Percentiles rank a stretch among this genome's conserved stretches.
Conservation (phyloP, 2,113 vertebrate species). For the Geothlypis trichas region DNA sequence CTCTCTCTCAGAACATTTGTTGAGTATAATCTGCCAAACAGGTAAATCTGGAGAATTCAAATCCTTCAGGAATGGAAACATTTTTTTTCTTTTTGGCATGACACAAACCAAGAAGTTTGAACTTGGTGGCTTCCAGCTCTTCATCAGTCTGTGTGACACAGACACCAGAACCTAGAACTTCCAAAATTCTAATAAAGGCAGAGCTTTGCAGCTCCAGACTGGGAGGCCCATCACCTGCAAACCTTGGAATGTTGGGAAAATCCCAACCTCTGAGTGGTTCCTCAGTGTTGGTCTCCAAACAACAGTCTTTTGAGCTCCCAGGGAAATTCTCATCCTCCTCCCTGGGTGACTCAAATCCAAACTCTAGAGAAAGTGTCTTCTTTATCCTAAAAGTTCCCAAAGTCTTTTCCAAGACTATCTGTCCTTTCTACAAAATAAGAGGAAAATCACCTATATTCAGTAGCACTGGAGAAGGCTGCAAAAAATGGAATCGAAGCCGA, state of each 20-base stretch:
- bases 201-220: background rate
- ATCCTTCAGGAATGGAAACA: background rate
- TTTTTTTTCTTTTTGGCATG: background rate
- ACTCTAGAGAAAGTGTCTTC: background rate
- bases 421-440: background rate
- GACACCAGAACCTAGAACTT: background rate
- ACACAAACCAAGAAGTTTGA: background rate
- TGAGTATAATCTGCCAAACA: background rate
- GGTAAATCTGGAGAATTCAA: background rate
- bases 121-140: background rate
- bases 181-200: background rate
- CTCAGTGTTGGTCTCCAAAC: background rate
- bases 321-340: background rate
- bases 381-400: background rate
- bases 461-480: background rate
- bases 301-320: background rate
- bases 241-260: background rate
- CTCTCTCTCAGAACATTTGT: background rate
- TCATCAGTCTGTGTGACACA: background rate
- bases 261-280: background rate
- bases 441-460: background rate
- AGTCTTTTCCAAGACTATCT: background rate
- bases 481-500: background rate
- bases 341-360: background rate
- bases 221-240: background rate